Evolutionary conservation across 2,797 vertebrate genomes (phyloP).

Genomic region (Erethizon dorsatum): DNA sequence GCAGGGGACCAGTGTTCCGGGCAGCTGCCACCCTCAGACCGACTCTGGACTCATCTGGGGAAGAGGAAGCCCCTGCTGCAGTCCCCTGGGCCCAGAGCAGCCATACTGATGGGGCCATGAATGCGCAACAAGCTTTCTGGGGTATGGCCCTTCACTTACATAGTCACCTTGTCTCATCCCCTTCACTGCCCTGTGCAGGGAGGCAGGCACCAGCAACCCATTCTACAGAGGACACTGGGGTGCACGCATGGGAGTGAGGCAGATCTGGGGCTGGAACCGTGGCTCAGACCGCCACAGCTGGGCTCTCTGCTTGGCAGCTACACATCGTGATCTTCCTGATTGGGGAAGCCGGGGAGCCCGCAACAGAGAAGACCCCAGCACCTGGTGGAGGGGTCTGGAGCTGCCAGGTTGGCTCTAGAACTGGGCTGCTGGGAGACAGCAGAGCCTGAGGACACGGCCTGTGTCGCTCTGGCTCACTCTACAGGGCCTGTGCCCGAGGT

Average conservation of each 20-base stretch:
- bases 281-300: neutral
- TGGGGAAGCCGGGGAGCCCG: neutral
- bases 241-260: neutral
- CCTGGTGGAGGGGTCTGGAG: neutral
- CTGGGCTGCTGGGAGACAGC: neutral
- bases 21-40: neutral
- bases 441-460: neutral
- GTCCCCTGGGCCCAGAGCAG: neutral
- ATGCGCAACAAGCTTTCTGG: neutral
- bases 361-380: neutral
- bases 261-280: neutral
- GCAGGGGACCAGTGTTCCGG: too few species aligned
- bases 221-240: constrained; percentile 23
- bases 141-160: neutral
- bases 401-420: neutral
- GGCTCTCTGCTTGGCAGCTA: neutral
- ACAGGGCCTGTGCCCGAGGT: neutral
- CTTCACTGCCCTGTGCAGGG: neutral
- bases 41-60: neutral
- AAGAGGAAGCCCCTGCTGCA: neutral
- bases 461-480: neutral
- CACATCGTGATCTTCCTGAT: neutral
- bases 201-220: neutral
- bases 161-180: neutral
- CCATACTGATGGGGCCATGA: neutral